phyloP scores from a whole-genome alignment of 2,888 invertebrate genomes.

The Ormyrus labotus region DNA sequence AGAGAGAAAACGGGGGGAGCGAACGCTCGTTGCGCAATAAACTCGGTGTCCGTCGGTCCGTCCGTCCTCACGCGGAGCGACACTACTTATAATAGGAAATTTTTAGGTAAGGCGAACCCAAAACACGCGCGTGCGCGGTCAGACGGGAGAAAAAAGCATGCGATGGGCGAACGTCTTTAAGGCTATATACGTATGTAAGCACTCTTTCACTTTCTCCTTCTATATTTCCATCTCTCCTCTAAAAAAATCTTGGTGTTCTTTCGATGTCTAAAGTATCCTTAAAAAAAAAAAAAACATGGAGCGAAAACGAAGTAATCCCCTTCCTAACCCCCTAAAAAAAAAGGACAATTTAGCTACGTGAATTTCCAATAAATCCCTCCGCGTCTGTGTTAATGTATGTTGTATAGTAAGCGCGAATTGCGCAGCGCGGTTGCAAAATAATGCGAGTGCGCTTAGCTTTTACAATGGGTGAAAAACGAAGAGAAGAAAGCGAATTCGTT shows the following conservation, averaged over 20 bases:
- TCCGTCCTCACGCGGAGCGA: slow-evolving; percentile 71
- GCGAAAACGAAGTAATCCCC: slow-evolving; percentile 21
- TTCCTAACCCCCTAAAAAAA: slow-evolving; percentile 48
- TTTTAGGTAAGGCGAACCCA: slow-evolving; percentile 35
- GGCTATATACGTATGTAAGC: slow-evolving; percentile 25
- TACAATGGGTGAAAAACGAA: slow-evolving; percentile 9
- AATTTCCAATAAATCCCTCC: slow-evolving; percentile 50
- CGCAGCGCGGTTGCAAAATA: slow-evolving; percentile 67
- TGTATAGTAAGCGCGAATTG: slow-evolving; percentile 37
- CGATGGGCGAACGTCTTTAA: slow-evolving; percentile 35
- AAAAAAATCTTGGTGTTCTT: slow-evolving; percentile 66
- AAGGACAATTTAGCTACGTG: slow-evolving; percentile 47
- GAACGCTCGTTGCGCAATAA: slow-evolving; percentile 50
- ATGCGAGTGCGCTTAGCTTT: slow-evolving; percentile 34
- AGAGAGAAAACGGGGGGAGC: not conserved
- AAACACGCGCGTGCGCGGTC: not conserved
- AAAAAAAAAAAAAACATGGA: slow-evolving; percentile 49
- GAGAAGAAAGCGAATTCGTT: slow-evolving; percentile 6
- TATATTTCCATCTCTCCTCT: slow-evolving; percentile 62
- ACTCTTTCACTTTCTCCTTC: slow-evolving; percentile 61
- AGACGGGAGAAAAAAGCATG: not conserved
- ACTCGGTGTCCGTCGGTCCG: slow-evolving; percentile 73
- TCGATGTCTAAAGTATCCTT: slow-evolving; percentile 63
- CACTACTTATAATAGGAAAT: slow-evolving; percentile 62
- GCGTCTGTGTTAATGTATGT: slow-evolving; percentile 57